These are phyloP conservation scores for Caloenas nicobarica DNA, from an alignment of 2,113 vertebrate species.

Conservation along the genomic window DNA sequence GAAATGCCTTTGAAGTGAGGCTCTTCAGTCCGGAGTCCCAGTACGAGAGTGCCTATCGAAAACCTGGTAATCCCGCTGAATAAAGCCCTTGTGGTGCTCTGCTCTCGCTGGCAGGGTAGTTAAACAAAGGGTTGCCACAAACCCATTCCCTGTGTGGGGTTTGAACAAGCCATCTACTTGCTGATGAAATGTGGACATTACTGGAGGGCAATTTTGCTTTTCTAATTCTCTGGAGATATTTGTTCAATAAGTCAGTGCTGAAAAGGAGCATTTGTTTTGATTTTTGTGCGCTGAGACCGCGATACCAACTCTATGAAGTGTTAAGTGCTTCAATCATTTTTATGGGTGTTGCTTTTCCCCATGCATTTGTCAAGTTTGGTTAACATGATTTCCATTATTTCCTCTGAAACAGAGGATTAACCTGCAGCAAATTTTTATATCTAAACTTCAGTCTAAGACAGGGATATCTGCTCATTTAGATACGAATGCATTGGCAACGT, in stretches of 20 bases:
- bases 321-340: background rate
- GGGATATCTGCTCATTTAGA: background rate
- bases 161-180: background rate
- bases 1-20: background rate
- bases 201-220: background rate
- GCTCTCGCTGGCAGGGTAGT: background rate
- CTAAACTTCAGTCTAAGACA: background rate
- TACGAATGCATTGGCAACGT: background rate
- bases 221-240: background rate
- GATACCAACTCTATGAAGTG: background rate
- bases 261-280: background rate
- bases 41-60: fast-evolving
- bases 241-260: background rate
- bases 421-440: background rate
- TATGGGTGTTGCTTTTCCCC: background rate
- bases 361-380: background rate
- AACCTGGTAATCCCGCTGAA: fast-evolving
- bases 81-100: fast-evolving
- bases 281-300: background rate
- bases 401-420: background rate
- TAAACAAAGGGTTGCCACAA: background rate
- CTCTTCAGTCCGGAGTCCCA: background rate
- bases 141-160: background rate
- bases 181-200: background rate
- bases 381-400: background rate